Percentiles rank a stretch among this genome's conserved stretches.
These are phyloP conservation scores for Megaceryle torquata DNA, from an alignment of 2,113 vertebrate species.

Conservation along the genomic window DNA sequence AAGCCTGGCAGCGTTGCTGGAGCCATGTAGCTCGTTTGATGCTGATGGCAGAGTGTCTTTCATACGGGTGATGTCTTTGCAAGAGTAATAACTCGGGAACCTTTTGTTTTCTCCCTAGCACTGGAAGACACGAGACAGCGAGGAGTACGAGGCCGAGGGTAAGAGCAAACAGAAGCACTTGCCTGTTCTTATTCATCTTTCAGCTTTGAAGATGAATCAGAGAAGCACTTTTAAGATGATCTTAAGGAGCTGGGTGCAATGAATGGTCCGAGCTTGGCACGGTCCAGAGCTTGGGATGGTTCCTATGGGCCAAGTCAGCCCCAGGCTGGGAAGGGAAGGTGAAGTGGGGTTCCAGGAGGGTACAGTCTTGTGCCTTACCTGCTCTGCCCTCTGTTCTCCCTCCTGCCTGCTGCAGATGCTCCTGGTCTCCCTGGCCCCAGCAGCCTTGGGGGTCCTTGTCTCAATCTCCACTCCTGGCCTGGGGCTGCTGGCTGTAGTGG, in stretches of 20 bases:
- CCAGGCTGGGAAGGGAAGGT: background rate
- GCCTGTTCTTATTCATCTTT: fast-evolving
- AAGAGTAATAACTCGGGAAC: background rate
- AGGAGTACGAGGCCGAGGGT: slow-evolving; percentile 97
- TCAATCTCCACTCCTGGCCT: background rate
- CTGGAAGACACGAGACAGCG: slow-evolving; percentile 81
- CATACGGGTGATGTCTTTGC: background rate
- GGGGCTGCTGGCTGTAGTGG: background rate
- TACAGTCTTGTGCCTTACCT: fast-evolving
- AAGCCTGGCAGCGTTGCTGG: background rate
- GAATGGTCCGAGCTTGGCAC: background rate
- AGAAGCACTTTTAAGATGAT: background rate
- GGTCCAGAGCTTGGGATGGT: background rate
- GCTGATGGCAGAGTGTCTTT: background rate
- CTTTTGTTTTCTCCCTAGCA: slow-evolving; percentile 71
- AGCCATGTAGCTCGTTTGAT: background rate
- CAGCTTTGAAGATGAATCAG: background rate
- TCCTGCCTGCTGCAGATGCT: background rate
- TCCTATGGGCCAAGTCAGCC: background rate
- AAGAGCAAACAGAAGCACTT: background rate
- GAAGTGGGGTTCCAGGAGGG: fast-evolving
- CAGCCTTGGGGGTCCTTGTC: background rate
- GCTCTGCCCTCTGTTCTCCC: background rate
- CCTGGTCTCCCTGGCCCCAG: background rate
- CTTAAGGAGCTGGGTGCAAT: background rate